Conservation (phyloP, 1,140 invertebrate genomes). For the Frieseomelitta varia region DNA sequence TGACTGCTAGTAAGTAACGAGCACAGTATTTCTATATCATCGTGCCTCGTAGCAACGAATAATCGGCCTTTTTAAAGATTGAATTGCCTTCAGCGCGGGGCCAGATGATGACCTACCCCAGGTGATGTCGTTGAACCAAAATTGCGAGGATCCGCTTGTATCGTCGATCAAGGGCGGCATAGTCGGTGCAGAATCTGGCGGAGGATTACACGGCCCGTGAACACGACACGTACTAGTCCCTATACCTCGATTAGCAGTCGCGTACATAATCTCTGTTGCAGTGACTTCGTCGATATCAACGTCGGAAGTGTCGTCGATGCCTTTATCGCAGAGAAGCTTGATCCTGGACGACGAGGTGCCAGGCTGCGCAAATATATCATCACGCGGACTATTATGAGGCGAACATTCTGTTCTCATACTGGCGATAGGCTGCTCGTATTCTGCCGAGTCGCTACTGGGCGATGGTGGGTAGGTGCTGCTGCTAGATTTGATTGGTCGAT, state of each 20-base stretch:
- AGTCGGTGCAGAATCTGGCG: conserved; percentile 68
- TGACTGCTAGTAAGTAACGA: background rate
- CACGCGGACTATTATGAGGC: conserved; percentile 55
- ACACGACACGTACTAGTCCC: conserved; percentile 70
- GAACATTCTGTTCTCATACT: conserved; percentile 60
- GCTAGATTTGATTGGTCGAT: conserved; percentile 54
- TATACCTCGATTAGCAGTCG: conserved; percentile 54
- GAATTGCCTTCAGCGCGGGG: conserved; percentile 11
- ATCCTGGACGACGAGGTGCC: conserved; percentile 64
- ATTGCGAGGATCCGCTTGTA: conserved; percentile 63
- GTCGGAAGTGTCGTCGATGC: conserved; percentile 72
- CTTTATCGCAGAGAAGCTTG: conserved; percentile 67
- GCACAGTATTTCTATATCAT: background rate
- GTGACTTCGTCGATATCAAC: conserved; percentile 72
- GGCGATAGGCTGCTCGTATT: conserved; percentile 78
- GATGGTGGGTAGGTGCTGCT: conserved; percentile 72
- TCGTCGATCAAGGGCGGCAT: conserved; percentile 70
- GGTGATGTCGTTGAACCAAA: conserved; percentile 80
- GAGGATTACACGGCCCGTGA: conserved; percentile 71
- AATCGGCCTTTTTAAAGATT: conserved; percentile 7
- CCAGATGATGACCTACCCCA: conserved; percentile 77
- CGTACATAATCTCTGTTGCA: conserved; percentile 72
- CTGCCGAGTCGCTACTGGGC: conserved; percentile 77
- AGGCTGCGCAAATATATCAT: conserved; percentile 59
- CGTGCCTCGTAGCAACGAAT: conserved; percentile 4